Evolutionary conservation across 2,888 invertebrate species (phyloP), one percentile per base, ranked within the genome.

Genomic region (Dryocosmus kuriphilus): DNA sequence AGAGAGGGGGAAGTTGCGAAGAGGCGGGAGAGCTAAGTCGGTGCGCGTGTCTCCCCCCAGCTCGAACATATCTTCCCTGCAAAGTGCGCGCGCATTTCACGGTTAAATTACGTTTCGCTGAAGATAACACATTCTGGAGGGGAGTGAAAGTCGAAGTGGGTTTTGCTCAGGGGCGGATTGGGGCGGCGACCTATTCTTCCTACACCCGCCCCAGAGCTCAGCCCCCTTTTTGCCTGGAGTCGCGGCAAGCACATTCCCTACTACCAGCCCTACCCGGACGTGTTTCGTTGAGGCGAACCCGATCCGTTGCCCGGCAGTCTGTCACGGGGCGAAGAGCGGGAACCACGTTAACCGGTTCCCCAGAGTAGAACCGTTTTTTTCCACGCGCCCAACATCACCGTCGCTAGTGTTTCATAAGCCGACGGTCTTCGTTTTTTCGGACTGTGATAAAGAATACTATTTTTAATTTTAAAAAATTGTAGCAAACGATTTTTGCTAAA

Each of bases 321-420:
- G 88, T 91, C 89, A 91, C 91, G 90, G 89, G 88, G 90, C 90
- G 90, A 91, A 90, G 89, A 91, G 88, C 91, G 89, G 90, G 90
- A 90, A 91, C 90, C 89, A 91, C 91, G 89, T 88, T 86, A 91
- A 90, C 88, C 90, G 89, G 89, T 90, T 90, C 89, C 88, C 87
- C 82, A 84, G 77, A 84, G 77, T 77, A 80, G 77, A 81, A 80
- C 79, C 81, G 78, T 76, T 79, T 79, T 82, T 80, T 73, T 81
- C 77, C 51, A 67, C 78, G 75, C 73, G 38, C 74, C 67, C 51
- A 71, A 78, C 80, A 60, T 60, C 77, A 75, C 27, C 65, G 73
- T 74, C 67, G 32, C 24, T 24, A 22, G 24, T 24, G 7, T 38
- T 65, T 19, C 16, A 41, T 24, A 22, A 24, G 27, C 27, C 60